Conservation (phyloP, 1,140 invertebrate genomes). For the Nephila pilipes region DNA sequence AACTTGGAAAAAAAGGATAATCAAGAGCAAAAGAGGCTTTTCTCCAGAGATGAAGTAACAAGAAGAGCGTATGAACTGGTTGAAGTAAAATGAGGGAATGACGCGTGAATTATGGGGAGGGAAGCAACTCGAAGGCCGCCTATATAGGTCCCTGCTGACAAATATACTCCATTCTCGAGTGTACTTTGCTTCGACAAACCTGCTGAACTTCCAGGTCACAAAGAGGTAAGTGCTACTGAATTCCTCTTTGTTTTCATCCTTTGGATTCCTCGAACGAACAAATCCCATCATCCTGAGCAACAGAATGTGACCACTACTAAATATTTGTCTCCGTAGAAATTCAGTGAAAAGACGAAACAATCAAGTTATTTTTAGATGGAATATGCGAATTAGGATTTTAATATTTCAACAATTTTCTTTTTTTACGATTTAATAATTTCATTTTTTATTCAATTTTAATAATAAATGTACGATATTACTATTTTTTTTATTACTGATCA, state of each 20-base stretch:
- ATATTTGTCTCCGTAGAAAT: background rate
- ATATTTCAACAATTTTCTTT: no score
- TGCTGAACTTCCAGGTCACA: slow-evolving; percentile 7
- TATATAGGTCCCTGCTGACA: slow-evolving; percentile 16
- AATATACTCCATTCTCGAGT: background rate
- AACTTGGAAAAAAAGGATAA: background rate
- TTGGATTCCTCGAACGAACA: background rate
- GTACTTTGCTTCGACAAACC: slow-evolving; percentile 6
- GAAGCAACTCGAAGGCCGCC: background rate
- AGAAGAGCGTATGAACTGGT: background rate
- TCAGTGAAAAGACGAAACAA: no score
- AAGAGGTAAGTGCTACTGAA: background rate
- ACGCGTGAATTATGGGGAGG: background rate
- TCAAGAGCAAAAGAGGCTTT: background rate
- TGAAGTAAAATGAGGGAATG: background rate
- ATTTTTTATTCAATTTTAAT: no score
- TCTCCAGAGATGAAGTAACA: background rate
- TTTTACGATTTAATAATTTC: no score
- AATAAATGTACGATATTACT: no score
- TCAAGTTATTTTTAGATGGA: no score
- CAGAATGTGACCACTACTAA: background rate
- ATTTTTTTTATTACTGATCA: no score
- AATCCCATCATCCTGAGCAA: background rate
- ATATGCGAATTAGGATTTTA: no score
- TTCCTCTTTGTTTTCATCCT: background rate